These are phyloP conservation scores for Drosophila melanica DNA, from an alignment of 1,140 invertebrate genomes.

Conservation along the genomic window DNA sequence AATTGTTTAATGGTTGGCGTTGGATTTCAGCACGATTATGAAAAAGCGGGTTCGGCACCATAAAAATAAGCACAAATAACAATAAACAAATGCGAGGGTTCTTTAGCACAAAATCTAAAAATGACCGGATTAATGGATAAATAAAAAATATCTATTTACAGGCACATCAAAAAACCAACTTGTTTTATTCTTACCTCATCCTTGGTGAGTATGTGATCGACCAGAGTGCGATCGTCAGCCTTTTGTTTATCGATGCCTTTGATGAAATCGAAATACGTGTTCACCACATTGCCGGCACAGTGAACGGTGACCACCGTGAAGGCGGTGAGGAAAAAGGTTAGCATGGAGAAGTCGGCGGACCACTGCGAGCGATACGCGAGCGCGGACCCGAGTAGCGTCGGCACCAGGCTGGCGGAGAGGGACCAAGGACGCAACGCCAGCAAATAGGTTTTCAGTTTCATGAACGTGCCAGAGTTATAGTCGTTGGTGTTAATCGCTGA, in stretches of 20 bases:
- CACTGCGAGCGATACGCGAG: conserved; percentile 92
- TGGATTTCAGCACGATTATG: too few species aligned
- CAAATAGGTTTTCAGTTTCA: conserved; percentile 94
- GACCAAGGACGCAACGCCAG: conserved; percentile 96
- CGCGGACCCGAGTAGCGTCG: conserved; percentile 91
- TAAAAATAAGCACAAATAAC: too few species aligned
- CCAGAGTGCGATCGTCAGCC: conserved; percentile 95
- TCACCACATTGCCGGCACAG: conserved; percentile 98
- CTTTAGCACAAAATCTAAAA: too few species aligned
- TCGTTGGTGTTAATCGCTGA: conserved; percentile 15
- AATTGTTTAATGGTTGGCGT: background rate
- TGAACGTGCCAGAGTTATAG: conserved; percentile 85
- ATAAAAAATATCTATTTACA: too few species aligned
- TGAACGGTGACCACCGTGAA: conserved; percentile 95
- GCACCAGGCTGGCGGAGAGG: conserved; percentile 94
- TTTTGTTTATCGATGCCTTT: conserved; percentile 96
- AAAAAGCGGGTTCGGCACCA: too few species aligned
- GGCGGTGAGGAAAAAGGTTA: conserved; percentile 91
- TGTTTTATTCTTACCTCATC: conserved; percentile 76
- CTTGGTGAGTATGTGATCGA: conserved; percentile 92
- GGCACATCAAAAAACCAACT: too few species aligned
- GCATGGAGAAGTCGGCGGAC: conserved; percentile 89
- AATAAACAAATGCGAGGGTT: too few species aligned
- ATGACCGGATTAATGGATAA: too few species aligned
- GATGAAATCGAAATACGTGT: conserved; percentile 97